These are phyloP conservation scores for Microcebus ravelobensis DNA, from an alignment of 2,113 vertebrate species.

Conservation along the genomic window DNA sequence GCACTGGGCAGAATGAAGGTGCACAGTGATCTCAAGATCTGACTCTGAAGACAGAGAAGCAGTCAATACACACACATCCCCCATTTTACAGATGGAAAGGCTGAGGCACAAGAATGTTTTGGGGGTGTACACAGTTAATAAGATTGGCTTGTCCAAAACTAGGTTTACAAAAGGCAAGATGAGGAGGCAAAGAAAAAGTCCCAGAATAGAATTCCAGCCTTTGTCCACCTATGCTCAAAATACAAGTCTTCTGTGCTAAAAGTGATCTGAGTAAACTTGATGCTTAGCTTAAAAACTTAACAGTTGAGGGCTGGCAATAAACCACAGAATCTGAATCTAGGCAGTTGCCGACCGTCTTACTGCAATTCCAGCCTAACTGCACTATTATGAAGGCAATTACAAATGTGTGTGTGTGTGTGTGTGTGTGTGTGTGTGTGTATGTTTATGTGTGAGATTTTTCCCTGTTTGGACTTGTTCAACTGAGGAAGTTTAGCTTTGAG, in stretches of 20 bases:
- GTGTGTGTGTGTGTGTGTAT: background rate
- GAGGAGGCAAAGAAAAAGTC: background rate
- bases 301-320: background rate
- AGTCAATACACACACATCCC: background rate
- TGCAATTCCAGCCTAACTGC: background rate
- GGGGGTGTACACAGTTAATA: background rate
- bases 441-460: background rate
- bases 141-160: background rate
- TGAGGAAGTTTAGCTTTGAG: background rate
- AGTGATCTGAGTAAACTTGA: background rate
- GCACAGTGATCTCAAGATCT: no score
- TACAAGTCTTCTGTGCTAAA: background rate
- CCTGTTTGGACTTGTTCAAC: background rate
- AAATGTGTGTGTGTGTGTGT: background rate
- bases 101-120: background rate
- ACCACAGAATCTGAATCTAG: background rate
- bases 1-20: fast-evolving
- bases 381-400: background rate
- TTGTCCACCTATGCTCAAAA: background rate
- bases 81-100: background rate
- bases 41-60: background rate
- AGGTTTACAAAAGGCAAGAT: background rate
- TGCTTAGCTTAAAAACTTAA: background rate
- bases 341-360: background rate
- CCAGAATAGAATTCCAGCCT: background rate